These are phyloP conservation scores for Eleginops maclovinus DNA, from an alignment of 2,113 vertebrate species.

Conservation along the genomic window DNA sequence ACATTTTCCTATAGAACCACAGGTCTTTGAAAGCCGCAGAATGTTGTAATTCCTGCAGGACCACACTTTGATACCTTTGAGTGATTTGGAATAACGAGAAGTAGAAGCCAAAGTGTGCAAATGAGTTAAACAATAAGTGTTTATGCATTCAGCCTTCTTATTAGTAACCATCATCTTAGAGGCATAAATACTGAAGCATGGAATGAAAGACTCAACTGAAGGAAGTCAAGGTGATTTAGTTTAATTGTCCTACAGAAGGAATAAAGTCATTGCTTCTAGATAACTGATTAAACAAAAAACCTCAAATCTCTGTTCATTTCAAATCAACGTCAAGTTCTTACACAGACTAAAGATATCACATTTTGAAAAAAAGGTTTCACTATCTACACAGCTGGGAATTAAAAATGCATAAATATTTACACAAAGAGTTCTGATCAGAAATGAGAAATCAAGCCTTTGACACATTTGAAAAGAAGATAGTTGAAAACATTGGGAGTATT, in stretches of 20 bases:
- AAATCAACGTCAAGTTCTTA: conserved; percentile 24
- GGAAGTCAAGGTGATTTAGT: not conserved
- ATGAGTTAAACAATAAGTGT: not conserved
- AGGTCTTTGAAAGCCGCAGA: not conserved
- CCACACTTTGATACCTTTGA: not conserved
- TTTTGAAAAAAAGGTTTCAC: conserved; percentile 8
- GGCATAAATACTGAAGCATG: not conserved
- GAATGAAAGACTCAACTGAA: not conserved
- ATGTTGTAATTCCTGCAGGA: not conserved
- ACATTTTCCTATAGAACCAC: too few species aligned
- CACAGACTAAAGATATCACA: conserved; percentile 15
- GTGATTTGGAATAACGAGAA: not conserved
- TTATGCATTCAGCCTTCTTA: not conserved
- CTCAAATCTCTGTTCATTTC: not conserved
- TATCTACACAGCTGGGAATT: conserved; percentile 39
- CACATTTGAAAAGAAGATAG: not conserved
- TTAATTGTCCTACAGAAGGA: not conserved
- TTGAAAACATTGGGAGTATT: not conserved
- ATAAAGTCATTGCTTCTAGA: not conserved
- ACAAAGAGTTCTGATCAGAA: conserved; percentile 27
- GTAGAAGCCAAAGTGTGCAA: not conserved
- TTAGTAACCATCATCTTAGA: not conserved
- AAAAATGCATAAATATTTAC: conserved; percentile 58
- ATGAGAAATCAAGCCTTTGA: conserved; percentile 19
- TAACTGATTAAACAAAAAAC: conserved; percentile 13